phyloP scores from a whole-genome alignment of 2,888 invertebrate genomes.

The Machimus atricapillus region DNA sequence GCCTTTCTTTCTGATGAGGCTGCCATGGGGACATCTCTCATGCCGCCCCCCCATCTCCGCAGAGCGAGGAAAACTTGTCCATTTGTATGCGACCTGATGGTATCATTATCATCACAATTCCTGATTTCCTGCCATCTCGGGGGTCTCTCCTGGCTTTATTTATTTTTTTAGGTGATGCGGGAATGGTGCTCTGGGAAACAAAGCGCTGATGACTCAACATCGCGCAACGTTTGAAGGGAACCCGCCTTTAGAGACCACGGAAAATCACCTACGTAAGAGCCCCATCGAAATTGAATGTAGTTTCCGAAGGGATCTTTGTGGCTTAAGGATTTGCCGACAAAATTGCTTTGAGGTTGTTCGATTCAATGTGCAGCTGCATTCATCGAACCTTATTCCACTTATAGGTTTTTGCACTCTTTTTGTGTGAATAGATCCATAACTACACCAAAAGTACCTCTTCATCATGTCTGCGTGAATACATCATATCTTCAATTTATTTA shows the following conservation, averaged over 20 bases:
- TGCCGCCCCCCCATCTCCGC: background rate
- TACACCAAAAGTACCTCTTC: background rate
- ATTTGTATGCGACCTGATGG: conserved; percentile 35
- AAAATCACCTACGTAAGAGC: background rate
- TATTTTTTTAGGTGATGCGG: conserved; percentile 1
- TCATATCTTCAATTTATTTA: too few relatives aligned
- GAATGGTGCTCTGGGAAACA: background rate
- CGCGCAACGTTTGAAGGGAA: background rate
- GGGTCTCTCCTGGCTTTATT: conserved; percentile 1
- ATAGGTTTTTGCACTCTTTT: background rate
- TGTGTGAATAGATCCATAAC: background rate
- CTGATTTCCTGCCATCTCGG: conserved; percentile 34
- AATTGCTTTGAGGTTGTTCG: background rate
- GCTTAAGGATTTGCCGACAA: background rate
- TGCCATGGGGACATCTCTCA: background rate
- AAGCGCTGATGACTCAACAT: conserved; percentile 17
- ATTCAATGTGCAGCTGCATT: background rate
- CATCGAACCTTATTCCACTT: background rate
- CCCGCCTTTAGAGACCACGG: background rate
- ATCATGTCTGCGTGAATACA: background rate
- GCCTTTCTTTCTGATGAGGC: conserved; percentile 23
- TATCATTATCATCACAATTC: conserved; percentile 37
- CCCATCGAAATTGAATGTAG: background rate
- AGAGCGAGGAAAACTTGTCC: conserved; percentile 3
- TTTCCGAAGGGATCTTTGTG: background rate